These are phyloP conservation scores for Polietes domitor DNA, from an alignment of 2,888 invertebrate species.

Conservation along the genomic window DNA sequence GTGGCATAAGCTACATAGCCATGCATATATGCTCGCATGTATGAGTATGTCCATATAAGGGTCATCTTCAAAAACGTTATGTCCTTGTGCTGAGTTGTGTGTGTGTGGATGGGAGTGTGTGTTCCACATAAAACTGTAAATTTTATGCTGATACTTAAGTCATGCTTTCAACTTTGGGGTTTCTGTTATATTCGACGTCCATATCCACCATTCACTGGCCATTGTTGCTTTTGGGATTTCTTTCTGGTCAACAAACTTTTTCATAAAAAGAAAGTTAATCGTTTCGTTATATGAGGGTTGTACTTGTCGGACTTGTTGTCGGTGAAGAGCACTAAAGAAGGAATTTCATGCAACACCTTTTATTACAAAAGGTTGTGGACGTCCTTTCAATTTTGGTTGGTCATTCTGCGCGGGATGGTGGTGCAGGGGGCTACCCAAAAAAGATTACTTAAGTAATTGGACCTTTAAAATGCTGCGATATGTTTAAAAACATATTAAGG, in stretches of 20 bases:
- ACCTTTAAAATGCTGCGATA: constrained; percentile 30
- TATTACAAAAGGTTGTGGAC: constrained; percentile 44
- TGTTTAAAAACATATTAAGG: background rate
- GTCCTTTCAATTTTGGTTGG: background rate
- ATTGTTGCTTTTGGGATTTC: constrained; percentile 39
- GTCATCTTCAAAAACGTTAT: constrained; percentile 50
- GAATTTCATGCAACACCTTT: constrained; percentile 57
- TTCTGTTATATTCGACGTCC: background rate
- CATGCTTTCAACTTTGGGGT: constrained; percentile 52
- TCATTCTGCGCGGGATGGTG: background rate
- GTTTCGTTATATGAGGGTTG: constrained; percentile 58
- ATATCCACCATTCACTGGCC: constrained; percentile 38
- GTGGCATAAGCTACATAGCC: constrained; percentile 29
- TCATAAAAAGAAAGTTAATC: constrained; percentile 62
- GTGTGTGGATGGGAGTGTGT: constrained; percentile 23
- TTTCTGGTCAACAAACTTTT: constrained; percentile 65
- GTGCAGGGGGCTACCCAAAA: background rate
- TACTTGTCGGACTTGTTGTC: constrained; percentile 32
- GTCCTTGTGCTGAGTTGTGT: constrained; percentile 16
- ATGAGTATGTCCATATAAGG: constrained; percentile 43
- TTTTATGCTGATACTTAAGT: constrained; percentile 65
- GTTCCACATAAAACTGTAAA: constrained; percentile 49
- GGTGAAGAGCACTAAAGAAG: background rate
- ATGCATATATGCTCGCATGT: constrained; percentile 37
- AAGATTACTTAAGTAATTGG: constrained; percentile 44